These are phyloP conservation scores for Lithophane socia DNA, from an alignment of 2,888 invertebrate species.

Conservation along the genomic window DNA sequence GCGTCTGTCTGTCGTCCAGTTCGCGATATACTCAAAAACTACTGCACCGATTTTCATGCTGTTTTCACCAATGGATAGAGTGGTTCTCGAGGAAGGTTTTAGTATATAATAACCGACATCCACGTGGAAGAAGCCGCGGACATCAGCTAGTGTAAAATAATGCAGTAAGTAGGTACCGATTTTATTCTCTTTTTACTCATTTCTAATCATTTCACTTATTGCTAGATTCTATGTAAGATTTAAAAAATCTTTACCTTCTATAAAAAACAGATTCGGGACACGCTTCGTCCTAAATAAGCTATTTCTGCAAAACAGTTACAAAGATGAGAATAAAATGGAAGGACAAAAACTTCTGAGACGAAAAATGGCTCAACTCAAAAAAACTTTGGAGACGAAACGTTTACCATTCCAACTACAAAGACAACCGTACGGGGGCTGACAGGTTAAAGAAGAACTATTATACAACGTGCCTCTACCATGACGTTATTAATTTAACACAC, in stretches of 20 bases:
- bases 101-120: no score
- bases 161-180: background rate
- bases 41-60: no score
- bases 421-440: no score
- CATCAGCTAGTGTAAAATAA: background rate
- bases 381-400: slow-evolving; percentile 23
- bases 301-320: background rate
- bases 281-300: background rate
- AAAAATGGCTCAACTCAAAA: background rate
- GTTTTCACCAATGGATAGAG: no score
- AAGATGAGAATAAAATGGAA: background rate
- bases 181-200: no score
- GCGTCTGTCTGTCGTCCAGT: no score
- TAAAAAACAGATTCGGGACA: background rate
- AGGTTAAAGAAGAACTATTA: slow-evolving; percentile 16
- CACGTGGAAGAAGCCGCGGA: no score
- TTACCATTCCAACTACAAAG: slow-evolving; percentile 4
- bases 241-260: background rate
- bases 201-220: background rate
- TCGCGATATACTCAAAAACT: no score
- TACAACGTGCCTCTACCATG: no score
- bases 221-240: no score
- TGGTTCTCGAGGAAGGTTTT: no score
- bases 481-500: no score
- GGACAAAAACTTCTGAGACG: slow-evolving; percentile 5